Conservation (phyloP, 1,140 invertebrate species). For the Papilio glaucus region DNA sequence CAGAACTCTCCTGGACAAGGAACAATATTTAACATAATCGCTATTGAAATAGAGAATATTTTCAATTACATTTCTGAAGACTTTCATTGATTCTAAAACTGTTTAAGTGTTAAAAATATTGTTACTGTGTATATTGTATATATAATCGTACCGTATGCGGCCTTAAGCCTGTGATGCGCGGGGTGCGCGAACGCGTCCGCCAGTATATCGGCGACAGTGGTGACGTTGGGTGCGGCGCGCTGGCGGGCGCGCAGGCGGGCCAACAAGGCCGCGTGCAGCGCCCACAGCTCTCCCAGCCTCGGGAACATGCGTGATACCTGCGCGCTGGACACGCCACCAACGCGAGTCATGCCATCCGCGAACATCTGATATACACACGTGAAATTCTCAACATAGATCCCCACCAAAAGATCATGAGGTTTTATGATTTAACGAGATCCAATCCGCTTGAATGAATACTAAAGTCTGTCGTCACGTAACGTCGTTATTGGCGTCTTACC, state of each 20-base stretch:
- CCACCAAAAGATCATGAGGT: too few species aligned
- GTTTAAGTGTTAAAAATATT: too few species aligned
- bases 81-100: too few species aligned
- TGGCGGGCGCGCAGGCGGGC: conserved; percentile 91
- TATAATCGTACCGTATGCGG: conserved; percentile 87
- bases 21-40: neutral
- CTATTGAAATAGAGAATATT: neutral
- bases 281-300: conserved; percentile 91
- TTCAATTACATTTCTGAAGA: too few species aligned
- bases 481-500: too few species aligned
- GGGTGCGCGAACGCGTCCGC: conserved; percentile 91
- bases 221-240: conserved; percentile 88
- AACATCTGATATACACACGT: too few species aligned
- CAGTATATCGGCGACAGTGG: conserved; percentile 93
- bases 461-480: too few species aligned
- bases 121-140: too few species aligned
- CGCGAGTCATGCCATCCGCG: conserved; percentile 91
- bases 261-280: conserved; percentile 93
- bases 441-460: too few species aligned
- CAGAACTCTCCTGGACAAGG: conserved; percentile 92
- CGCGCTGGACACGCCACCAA: conserved; percentile 82
- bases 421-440: too few species aligned
- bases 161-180: conserved; percentile 87
- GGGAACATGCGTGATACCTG: conserved; percentile 93
- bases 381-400: too few species aligned